phyloP scores from a whole-genome alignment of 2,797 vertebrate genomes.

The Neomorphus geoffroyi region DNA sequence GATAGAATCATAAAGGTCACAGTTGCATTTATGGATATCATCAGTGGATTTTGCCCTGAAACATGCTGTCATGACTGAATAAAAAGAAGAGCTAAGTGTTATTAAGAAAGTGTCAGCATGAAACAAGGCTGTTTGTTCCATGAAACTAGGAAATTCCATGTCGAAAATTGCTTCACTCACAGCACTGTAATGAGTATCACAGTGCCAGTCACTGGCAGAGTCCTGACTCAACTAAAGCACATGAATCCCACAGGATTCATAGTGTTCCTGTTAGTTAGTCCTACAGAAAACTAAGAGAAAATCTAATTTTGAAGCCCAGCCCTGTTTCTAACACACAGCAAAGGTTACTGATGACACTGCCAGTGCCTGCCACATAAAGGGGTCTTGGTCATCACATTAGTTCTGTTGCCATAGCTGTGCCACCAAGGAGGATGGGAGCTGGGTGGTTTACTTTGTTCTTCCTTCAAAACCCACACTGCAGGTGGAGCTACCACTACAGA shows the following conservation, averaged over 20 bases:
- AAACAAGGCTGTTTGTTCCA: neutral
- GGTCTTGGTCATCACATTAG: neutral
- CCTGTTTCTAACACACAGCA: neutral
- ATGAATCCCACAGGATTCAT: neutral
- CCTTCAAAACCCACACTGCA: neutral
- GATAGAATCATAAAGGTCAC: neutral
- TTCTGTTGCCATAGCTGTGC: neutral
- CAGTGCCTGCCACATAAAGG: neutral
- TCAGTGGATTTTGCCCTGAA: conserved; percentile 6
- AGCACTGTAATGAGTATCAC: neutral
- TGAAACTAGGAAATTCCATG: neutral
- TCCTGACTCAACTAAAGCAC: neutral
- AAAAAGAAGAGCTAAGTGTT: neutral
- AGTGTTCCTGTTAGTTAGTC: neutral
- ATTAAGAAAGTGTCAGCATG: neutral
- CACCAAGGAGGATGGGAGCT: neutral
- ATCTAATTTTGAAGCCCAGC: neutral
- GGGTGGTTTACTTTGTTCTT: neutral
- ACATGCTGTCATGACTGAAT: neutral
- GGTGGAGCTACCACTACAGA: neutral
- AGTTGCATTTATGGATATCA: neutral
- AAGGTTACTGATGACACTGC: neutral
- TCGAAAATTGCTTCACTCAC: neutral
- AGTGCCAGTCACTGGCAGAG: neutral
- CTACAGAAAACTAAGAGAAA: neutral